Evolutionary conservation across 2,888 invertebrate species (phyloP), one percentile per base, ranked within the genome.

Genomic region (Entomobrya multifasciata): DNA sequence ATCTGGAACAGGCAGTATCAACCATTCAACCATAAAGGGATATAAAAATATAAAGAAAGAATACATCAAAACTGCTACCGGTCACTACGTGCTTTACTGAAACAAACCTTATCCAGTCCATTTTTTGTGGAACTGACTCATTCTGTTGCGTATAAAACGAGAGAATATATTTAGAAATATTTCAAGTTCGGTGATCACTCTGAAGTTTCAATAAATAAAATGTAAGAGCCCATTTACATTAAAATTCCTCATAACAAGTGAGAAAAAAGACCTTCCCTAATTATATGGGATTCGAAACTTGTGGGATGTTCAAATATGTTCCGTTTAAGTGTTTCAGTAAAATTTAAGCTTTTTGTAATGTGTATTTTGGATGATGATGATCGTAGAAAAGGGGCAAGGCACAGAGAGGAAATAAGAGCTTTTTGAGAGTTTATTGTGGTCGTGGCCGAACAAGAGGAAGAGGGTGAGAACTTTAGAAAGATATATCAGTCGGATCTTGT

Each of bases 391-490:
- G 20, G 52, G 52, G 49, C 17, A 44, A 67, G 20, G 47, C 47
- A 44, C 15, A 52, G 49, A 49, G 49, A 49, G 17, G 11, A 30
- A 52, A 22, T 27, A 74, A 49, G 49, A 25, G 1, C 52, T 74
- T 74, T 74, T 27, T 13, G 74, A 52, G 52, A 74, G 30, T 52
- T 74, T 74, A 52, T 77, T 77, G 77, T 57, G 77, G 77, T 77
- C 77, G 57, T 77, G 77, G 77, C 36, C 57, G 20, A 74, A 41
- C n/a, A 30, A 49, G 77, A 77, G 44, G 22, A 57, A 22, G 77
- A 57, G 77, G 57, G 77, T 41, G 77, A 77, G 57, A 77, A 57
- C 1, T 60, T 57, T 17, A 17, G 44, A 4, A 13, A 74, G 30
- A 74, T n/a, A 20, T 13, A 65, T 65, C 17, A 41, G 8, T 41